Percentiles rank a stretch among this genome's conserved stretches.
Evolutionary conservation across 2,113 vertebrate species (phyloP).

Genomic region (Psilopsiagon aurifrons): DNA sequence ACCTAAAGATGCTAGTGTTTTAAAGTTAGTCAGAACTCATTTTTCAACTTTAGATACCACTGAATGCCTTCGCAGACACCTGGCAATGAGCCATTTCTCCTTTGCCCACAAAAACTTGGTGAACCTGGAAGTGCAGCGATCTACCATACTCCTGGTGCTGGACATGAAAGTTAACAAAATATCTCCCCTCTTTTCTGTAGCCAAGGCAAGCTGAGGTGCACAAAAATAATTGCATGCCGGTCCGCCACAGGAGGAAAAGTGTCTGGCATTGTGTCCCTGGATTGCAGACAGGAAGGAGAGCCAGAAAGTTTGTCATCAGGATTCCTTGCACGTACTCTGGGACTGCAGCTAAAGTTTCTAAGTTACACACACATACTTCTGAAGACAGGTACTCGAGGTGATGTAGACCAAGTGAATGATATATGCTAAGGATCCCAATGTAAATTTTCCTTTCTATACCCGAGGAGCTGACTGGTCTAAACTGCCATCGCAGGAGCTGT

Average conservation of each 20-base stretch:
- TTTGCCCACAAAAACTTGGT: background rate
- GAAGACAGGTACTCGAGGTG: background rate
- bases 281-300: background rate
- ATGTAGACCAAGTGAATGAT: background rate
- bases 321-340: background rate
- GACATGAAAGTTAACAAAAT: constrained; percentile 10
- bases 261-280: background rate
- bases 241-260: background rate
- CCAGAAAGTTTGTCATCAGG: background rate
- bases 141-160: background rate
- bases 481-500: background rate
- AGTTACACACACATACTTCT: background rate
- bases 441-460: background rate
- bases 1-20: background rate
- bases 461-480: background rate
- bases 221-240: background rate
- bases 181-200: constrained; percentile 2
- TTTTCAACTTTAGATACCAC: background rate
- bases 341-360: background rate
- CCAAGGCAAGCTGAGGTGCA: background rate
- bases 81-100: background rate
- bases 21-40: background rate
- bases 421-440: background rate
- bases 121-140: background rate
- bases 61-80: background rate